Percentiles rank a stretch among this genome's conserved stretches.
Conservation (phyloP, 2,113 vertebrate genomes). For the Shinisaurus crocodilurus region DNA sequence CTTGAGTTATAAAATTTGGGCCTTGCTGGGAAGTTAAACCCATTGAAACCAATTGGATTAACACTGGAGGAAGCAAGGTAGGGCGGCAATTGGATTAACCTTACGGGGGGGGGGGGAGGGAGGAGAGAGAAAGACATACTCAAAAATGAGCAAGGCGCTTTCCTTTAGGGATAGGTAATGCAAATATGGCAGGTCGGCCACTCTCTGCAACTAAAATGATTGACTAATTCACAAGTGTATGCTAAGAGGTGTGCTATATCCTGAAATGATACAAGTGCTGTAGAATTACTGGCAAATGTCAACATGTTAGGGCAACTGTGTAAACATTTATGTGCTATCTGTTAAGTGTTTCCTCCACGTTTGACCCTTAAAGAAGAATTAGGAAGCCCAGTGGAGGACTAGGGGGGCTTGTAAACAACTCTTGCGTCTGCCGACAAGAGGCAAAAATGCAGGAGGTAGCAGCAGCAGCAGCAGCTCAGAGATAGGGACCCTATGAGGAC, state of each 20-base stretch:
- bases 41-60: neutral
- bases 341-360: conserved; percentile 30
- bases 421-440: too few relatives aligned
- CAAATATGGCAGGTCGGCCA: neutral
- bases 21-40: neutral
- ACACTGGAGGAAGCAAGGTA: neutral
- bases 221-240: conserved; percentile 8
- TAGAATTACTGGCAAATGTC: conserved; percentile 41
- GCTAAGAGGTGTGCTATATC: conserved; percentile 3
- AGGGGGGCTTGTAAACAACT: neutral
- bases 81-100: neutral
- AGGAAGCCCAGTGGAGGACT: neutral
- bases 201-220: neutral
- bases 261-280: conserved; percentile 19
- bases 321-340: neutral
- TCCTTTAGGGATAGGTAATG: neutral
- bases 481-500: neutral
- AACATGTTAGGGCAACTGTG: conserved; percentile 22
- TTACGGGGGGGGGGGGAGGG: neutral
- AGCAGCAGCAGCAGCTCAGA: too few relatives aligned
- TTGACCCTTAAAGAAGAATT: conserved; percentile 7
- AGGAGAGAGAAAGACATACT: neutral
- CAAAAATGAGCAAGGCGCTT: neutral
- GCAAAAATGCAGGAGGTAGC: too few relatives aligned
- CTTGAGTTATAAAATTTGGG: neutral